Conservation (phyloP, 64 coral and sea anemone species). For the Dendrophyllia cribrosa region DNA sequence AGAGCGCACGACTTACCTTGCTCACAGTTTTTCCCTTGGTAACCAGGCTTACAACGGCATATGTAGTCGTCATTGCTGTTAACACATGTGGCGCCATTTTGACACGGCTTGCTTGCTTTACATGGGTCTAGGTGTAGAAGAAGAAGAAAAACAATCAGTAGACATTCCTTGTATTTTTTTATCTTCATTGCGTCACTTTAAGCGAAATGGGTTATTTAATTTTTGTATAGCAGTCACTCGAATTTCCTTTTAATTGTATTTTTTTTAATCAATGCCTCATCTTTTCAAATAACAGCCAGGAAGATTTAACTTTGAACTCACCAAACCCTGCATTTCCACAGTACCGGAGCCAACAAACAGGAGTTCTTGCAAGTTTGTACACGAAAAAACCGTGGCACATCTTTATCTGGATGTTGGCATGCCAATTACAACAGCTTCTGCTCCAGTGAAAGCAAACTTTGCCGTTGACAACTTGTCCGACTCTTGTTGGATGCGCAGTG, state of each 20-base stretch:
- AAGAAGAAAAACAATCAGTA: too few relatives aligned
- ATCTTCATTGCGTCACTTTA: slow-evolving; percentile 17
- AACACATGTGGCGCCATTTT: slow-evolving; percentile 34
- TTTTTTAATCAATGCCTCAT: too few relatives aligned
- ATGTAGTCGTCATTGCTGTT: slow-evolving; percentile 23
- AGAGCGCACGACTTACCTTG: background rate
- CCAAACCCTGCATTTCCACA: slow-evolving; percentile 44
- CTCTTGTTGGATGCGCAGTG: background rate
- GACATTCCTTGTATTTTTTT: too few relatives aligned
- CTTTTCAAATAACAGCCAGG: too few relatives aligned
- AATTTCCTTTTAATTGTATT: too few relatives aligned
- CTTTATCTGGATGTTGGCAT: slow-evolving; percentile 11
- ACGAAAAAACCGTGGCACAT: slow-evolving; percentile 11
- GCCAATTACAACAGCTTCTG: slow-evolving; percentile 13
- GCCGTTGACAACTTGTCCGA: slow-evolving; percentile 1
- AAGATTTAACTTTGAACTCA: background rate
- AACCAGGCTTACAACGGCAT: slow-evolving; percentile 28
- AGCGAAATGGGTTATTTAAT: too few relatives aligned
- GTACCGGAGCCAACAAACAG: slow-evolving; percentile 23
- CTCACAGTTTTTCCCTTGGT: slow-evolving; percentile 51
- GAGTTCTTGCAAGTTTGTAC: slow-evolving; percentile 15
- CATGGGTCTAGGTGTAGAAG: too few relatives aligned
- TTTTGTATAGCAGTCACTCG: too few relatives aligned
- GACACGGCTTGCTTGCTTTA: slow-evolving; percentile 15
- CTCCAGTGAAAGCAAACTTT: slow-evolving; percentile 31